Evolutionary conservation across 2,888 invertebrate species (phyloP), one percentile per base, ranked within the genome.

Genomic region (Oxyteleia sp.): DNA sequence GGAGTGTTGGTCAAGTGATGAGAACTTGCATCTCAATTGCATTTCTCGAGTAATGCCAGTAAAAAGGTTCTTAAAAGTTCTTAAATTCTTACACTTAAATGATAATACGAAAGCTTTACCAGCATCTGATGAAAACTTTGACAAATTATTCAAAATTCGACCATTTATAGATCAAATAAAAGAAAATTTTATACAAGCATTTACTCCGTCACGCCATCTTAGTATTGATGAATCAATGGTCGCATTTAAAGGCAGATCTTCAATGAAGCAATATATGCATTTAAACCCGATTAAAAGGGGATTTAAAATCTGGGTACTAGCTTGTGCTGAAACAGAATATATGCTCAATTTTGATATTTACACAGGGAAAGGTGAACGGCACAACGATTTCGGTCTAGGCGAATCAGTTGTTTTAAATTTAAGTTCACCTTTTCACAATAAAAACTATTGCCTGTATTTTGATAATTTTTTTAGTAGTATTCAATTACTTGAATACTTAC

Each of bases 211-310:
- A 23, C 61, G 66, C 16, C 32, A 35, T 43, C 29, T 69, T 2
- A 29, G 61, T 26, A 13, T 79, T 11, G 69, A 71, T 29, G 71
- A 79, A 29, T 71, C 63, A 2, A 79, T 79, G 55, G 55, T 79
- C 18, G 13, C 45, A 23, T 69, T 55, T 38, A 16, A 29, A 20
- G 69, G 69, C 5, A 41, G 63, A 35, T 63, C 63, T 13, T 4
- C 41, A 15, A 41, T 41, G 15, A 41, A 41, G 5, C 41, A 41
- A 15, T 41, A 41, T 13, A 41, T 15, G n/a, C 35, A 55, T 45
- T 4, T 45, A 53, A 61, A 72, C 11, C 53, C 63, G 7, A 29
- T 63, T 18, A 63, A 63, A 63, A 29, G 53, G 26, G 45, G 78
- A 29, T 69, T 35, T 29, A 53, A 78, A 47, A 63, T 69, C 15